phyloP scores from a whole-genome alignment of 2,888 invertebrate genomes.

The Acheta domesticus region DNA sequence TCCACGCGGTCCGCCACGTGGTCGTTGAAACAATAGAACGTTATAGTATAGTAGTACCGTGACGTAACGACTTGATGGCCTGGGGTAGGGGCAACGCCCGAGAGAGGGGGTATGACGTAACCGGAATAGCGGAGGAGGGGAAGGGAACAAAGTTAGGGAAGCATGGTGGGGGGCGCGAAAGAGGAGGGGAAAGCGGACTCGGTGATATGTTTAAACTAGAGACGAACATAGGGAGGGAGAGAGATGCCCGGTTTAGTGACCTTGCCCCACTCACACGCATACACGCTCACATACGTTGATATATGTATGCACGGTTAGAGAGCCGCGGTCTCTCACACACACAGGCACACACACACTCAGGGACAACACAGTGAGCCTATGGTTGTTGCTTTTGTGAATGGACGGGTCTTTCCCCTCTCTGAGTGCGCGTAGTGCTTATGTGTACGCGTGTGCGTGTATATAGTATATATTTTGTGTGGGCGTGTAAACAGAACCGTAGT shows the following conservation, averaged over 20 bases:
- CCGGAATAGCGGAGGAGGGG: neutral
- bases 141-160: neutral
- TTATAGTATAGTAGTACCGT: constrained; percentile 1
- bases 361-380: too few relatives aligned
- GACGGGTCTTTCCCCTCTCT: too few relatives aligned
- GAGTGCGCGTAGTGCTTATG: too few relatives aligned
- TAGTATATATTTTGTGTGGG: too few relatives aligned
- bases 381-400: too few relatives aligned
- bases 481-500: too few relatives aligned
- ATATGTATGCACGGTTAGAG: constrained; percentile 18
- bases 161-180: neutral
- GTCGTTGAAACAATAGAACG: neutral
- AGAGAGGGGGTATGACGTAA: constrained; percentile 25
- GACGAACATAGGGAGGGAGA: neutral
- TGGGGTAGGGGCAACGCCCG: constrained; percentile 25
- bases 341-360: neutral
- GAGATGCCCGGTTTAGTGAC: constrained; percentile 7
- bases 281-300: neutral
- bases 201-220: constrained; percentile 6
- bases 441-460: too few relatives aligned
- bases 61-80: constrained; percentile 19
- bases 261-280: neutral
- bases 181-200: neutral
- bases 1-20: neutral
- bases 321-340: neutral